Evolutionary conservation across 2,888 invertebrate genomes (phyloP), one percentile per base, ranked within the genome.

Genomic region (Meta bourneti): DNA sequence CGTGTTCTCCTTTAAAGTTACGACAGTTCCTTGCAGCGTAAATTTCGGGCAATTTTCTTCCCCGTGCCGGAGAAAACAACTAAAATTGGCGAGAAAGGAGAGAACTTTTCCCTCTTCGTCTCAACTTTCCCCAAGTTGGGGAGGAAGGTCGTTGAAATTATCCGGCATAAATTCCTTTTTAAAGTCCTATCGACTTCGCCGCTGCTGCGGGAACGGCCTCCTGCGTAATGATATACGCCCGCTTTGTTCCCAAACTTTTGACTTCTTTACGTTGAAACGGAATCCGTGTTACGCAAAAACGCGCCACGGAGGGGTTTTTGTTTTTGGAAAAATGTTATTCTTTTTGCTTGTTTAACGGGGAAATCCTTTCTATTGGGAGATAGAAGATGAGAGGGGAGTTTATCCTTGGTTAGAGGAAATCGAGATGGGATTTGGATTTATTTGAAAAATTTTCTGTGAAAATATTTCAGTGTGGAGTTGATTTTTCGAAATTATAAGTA

Each of bases 91-190:
- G 61, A 19, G 80, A 74, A 88, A 81, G 49, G 34, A 20, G 81
- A 81, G 74, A 81, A 88, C 11, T 19, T 75, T 79, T 80, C 49
- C 61, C 34, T 70, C n/a, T 52, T 78, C 69, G 34, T 71, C 79
- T 69, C 80, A 81, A 71, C 80, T 80, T 74, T 52, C 61, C 13
- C 77, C 49, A 75, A 84, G 85, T 70, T 78, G 49, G 6, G 83
- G 20, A 34, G 34, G 19, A 49, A 52, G 61, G 13, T 78, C 85
- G 69, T 86, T 86, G 85, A 74, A 88, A 74, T 88, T 88, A 88
- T 80, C 88, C 51, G 80, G 80, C 88, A 88, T 88, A 88, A 80
- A 80, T 80, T 88, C 81, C 88, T 81, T 81, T 88, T 88, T 88
- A 88, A 88, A 74, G 48, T 88, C 80, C 72, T 54, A 87, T 88